Percentiles rank a stretch among this genome's conserved stretches.
Conservation (phyloP, 2,888 invertebrate genomes). For the Actias luna region DNA sequence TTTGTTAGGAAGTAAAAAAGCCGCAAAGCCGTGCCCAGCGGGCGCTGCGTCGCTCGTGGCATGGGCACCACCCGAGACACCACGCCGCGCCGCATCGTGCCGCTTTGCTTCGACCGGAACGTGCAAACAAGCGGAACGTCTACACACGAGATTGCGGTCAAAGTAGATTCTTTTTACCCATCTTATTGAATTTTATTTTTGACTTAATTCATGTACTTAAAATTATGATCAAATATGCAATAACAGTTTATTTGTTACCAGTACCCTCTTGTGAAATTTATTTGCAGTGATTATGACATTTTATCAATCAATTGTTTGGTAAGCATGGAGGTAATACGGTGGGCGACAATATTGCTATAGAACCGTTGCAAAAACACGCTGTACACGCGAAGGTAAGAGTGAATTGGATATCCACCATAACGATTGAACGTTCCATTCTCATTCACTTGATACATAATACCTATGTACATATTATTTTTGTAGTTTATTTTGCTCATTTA, state of each 20-base stretch:
- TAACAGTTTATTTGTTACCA: background rate
- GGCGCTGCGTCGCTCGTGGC: conserved; percentile 8
- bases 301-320: background rate
- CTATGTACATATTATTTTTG: conserved; percentile 35
- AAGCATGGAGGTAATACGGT: conserved; percentile 10
- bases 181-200: background rate
- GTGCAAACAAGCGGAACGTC: conserved; percentile 18
- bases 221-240: background rate
- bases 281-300: background rate
- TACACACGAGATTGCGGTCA: conserved; percentile 12
- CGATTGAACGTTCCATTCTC: conserved; percentile 40
- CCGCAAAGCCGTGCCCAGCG: conserved; percentile 21
- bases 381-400: conserved; percentile 57
- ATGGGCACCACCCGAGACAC: background rate
- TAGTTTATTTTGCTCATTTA: background rate
- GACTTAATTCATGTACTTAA: no score
- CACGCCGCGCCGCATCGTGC: conserved; percentile 1
- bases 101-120: conserved; percentile 16
- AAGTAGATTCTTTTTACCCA: background rate
- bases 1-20: conserved; percentile 49
- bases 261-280: background rate
- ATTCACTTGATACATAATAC: conserved; percentile 40
- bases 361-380: conserved; percentile 29
- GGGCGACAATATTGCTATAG: conserved; percentile 30
- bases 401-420: conserved; percentile 69